Percentiles rank a stretch among this genome's conserved stretches.
Evolutionary conservation across 1,140 invertebrate species (phyloP).

Genomic region (Apocrypta bakeri): DNA sequence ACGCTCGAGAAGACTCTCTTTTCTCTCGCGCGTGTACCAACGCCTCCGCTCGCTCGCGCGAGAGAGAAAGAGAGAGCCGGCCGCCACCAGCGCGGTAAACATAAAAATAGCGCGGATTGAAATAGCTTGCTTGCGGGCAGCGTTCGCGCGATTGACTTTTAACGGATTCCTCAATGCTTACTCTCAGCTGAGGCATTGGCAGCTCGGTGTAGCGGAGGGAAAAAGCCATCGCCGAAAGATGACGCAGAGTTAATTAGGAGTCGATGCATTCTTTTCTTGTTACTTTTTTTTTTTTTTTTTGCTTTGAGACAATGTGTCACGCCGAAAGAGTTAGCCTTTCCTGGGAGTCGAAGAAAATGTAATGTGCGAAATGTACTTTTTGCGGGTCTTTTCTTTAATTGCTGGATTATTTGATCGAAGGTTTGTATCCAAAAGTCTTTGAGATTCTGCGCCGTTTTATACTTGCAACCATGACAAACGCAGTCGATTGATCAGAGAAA

Average conservation of each 20-base stretch:
- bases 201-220: not conserved
- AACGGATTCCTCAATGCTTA: slow-evolving; percentile 20
- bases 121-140: slow-evolving; percentile 25
- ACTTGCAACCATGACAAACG: too few relatives aligned
- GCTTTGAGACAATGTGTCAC: too few relatives aligned
- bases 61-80: slow-evolving; percentile 8
- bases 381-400: too few relatives aligned
- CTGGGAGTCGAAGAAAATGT: too few relatives aligned
- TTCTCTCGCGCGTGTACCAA: not conserved
- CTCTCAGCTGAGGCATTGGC: slow-evolving; percentile 5
- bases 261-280: not conserved
- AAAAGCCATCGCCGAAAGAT: not conserved
- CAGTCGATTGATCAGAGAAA: too few relatives aligned
- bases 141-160: slow-evolving; percentile 21
- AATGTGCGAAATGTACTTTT: too few relatives aligned
- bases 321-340: too few relatives aligned
- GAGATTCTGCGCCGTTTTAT: too few relatives aligned
- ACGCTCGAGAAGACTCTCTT: not conserved
- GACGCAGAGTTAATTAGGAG: slow-evolving; percentile 12
- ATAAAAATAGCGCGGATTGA: slow-evolving; percentile 45
- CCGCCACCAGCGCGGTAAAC: slow-evolving; percentile 11
- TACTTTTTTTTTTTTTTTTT: too few relatives aligned
- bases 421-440: too few relatives aligned
- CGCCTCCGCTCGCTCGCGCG: not conserved
- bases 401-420: too few relatives aligned